These are phyloP conservation scores for Ispidina lecontei DNA, from an alignment of 2,797 vertebrate genomes.

Conservation along the genomic window DNA sequence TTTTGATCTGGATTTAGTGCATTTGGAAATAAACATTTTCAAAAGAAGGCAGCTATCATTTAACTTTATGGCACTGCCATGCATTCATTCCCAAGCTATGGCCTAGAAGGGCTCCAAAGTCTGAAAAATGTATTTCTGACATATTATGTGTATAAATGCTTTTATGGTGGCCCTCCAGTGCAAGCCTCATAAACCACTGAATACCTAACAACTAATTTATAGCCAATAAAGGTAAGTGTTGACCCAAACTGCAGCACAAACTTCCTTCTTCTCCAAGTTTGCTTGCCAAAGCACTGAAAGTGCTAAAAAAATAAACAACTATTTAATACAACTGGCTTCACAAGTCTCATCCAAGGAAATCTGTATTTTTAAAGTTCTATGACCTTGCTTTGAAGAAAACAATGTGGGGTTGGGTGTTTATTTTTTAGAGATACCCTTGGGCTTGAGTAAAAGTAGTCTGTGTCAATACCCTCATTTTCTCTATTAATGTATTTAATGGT, in stretches of 20 bases:
- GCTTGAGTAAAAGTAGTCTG: not conserved
- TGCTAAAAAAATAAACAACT: not conserved
- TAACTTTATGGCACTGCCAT: not conserved
- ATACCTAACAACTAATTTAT: not conserved
- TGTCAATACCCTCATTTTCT: not conserved
- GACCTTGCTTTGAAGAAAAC: not conserved
- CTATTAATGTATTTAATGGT: not conserved
- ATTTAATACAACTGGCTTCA: not conserved
- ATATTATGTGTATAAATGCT: not conserved
- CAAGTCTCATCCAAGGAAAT: not conserved
- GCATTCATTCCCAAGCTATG: not conserved
- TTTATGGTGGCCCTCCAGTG: not conserved
- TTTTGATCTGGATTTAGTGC: not conserved
- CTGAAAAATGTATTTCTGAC: slow-evolving; percentile 23
- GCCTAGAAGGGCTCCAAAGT: not conserved
- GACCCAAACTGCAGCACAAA: not conserved
- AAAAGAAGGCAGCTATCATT: not conserved
- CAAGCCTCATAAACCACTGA: not conserved
- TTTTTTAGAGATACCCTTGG: not conserved
- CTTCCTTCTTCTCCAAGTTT: not conserved
- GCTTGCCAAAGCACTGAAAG: not conserved
- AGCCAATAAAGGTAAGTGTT: not conserved
- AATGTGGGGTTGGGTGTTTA: not conserved
- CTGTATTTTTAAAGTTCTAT: not conserved
- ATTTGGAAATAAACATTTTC: not conserved